These are phyloP conservation scores for Micronycteris hirsuta DNA, from an alignment of 2,113 vertebrate species.

Conservation along the genomic window DNA sequence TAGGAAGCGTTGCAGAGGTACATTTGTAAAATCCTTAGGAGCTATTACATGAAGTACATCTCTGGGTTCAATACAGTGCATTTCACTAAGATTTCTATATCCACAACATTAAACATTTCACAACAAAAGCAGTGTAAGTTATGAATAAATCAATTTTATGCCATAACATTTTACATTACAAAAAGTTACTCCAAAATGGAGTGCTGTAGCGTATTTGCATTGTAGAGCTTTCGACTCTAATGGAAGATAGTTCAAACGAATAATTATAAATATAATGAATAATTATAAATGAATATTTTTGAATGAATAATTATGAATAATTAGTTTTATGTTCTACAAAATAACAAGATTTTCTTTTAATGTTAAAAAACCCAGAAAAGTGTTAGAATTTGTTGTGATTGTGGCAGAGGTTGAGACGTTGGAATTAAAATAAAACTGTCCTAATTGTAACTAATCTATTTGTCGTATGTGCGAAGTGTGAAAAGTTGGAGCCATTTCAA, in stretches of 20 bases:
- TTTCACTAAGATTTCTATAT: slow-evolving; percentile 1
- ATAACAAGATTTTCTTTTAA: not conserved
- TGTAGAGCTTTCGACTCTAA: slow-evolving; percentile 40
- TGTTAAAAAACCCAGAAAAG: slow-evolving; percentile 20
- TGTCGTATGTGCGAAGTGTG: not conserved
- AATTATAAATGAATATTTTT: too few relatives aligned
- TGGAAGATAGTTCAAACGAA: slow-evolving; percentile 16
- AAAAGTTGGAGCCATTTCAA: not conserved
- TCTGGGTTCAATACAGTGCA: not conserved
- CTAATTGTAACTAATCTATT: slow-evolving; percentile 14
- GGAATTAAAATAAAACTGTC: not conserved
- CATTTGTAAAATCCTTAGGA: not conserved
- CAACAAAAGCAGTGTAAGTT: slow-evolving; percentile 9
- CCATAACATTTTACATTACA: slow-evolving; percentile 44
- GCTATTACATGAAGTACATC: slow-evolving; percentile 20
- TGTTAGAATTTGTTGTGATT: not conserved
- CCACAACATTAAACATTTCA: not conserved
- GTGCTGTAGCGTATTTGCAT: not conserved
- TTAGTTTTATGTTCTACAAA: slow-evolving; percentile 45
- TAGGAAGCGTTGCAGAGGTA: slow-evolving; percentile 20
- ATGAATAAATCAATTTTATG: slow-evolving; percentile 44
- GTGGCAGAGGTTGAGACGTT: not conserved
- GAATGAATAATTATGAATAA: not conserved
- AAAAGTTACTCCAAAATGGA: not conserved
- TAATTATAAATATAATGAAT: too few relatives aligned